A percentile compares a stretch with the other conserved stretches of the same genome.
Conservation (phyloP, 2,797 vertebrate species). For the Botia almorhae region DNA sequence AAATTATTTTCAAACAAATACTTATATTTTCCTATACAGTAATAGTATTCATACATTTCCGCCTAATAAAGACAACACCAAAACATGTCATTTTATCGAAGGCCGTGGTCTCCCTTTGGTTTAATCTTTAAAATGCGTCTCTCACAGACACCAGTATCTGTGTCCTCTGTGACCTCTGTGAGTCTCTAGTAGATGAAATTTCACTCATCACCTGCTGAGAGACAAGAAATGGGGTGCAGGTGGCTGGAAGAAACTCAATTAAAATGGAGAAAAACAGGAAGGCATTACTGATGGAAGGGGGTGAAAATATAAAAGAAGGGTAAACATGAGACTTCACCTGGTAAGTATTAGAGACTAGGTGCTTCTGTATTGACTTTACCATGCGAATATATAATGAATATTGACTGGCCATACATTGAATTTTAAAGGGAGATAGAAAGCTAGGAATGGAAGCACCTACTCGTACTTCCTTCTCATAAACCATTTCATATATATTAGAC, state of each 20-base stretch:
- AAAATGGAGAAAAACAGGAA: constrained; percentile 43
- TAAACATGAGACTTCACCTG: constrained; percentile 29
- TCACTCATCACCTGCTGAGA: constrained; percentile 44
- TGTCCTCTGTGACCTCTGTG: neutral
- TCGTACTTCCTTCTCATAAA: no score
- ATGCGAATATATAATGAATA: neutral
- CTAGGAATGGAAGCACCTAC: neutral
- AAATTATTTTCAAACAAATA: neutral
- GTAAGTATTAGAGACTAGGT: neutral
- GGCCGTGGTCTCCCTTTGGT: neutral
- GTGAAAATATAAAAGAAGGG: neutral
- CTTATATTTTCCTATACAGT: no score
- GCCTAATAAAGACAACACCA: neutral
- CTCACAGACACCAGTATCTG: constrained; percentile 10
- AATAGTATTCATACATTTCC: neutral
- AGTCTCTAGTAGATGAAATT: constrained; percentile 28
- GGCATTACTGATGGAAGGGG: constrained; percentile 24
- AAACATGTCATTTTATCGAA: neutral
- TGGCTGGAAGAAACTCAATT: constrained; percentile 53
- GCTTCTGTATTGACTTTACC: neutral
- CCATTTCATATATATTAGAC: no score
- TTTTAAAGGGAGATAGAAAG: neutral
- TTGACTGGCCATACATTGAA: neutral
- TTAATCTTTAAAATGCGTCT: neutral
- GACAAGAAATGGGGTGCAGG: constrained; percentile 33